Evolutionary conservation across 1,140 invertebrate genomes (phyloP), one percentile per base, ranked within the genome.

Genomic region (Trigoniulus corallinus): DNA sequence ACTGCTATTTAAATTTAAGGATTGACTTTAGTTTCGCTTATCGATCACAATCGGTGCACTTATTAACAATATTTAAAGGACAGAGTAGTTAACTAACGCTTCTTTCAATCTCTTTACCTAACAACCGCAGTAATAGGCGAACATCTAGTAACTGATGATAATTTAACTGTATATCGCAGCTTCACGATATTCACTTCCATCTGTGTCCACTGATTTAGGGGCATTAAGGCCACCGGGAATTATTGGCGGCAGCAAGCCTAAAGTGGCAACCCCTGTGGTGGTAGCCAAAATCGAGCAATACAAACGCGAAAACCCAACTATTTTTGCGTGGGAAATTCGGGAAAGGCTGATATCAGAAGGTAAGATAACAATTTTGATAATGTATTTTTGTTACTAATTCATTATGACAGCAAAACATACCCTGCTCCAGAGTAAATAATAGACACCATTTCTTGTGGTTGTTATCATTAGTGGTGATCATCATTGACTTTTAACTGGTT

Each of bases 181-280:
- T 18, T 24, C 37, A 13, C 10, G 10, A 51, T 12, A 47, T 20
- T n/a, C 22, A 15, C 18, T 23, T 15, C 13, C 51, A 23, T 43
- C 23, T 50, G n/a, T 25, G 1, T 22, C 24, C 39, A n/a, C 48
- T 44, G 18, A 78, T 75, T 50, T 74, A 85, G 91, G 91, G 55
- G 93, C 91, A 24, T 75, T 96, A 53, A 75, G 87, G 60, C 85
- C 91, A 58, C 91, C 92, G 29, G 88, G 92, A 46, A 78, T 96
- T 59, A 98, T 98, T 61, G 95, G 94, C 50, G 95, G 95, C 47
- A 95, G 89, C 67, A 98, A 98, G 71, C 94, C 94, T 18, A 91
- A 98, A 71, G 95, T 98, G 49, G 93, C 94, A 53, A 98, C 94
- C 23, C 88, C 89, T 12, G 85, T 87, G 2, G 88, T 94, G 40